Percentiles rank a stretch among this genome's conserved stretches.
These are phyloP conservation scores for Danio aesculapii DNA, from an alignment of 2,797 vertebrate species.

Conservation along the genomic window DNA sequence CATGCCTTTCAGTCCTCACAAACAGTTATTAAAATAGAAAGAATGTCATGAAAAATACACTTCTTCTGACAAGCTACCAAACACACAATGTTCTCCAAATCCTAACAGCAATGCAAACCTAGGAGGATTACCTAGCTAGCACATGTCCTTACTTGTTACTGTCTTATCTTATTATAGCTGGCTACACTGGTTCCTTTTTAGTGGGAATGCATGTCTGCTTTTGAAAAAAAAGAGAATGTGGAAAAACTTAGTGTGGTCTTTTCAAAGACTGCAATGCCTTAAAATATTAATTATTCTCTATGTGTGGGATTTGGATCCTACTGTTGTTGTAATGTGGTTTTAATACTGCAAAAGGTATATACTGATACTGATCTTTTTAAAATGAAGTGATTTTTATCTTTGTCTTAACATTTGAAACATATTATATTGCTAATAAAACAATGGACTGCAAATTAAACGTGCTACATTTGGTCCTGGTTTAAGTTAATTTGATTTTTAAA, in stretches of 20 bases:
- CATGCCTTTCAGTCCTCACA: constrained; percentile 5
- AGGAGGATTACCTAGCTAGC: constrained; percentile 6
- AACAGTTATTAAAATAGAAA: constrained; percentile 20
- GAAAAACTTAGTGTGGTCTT: not conserved
- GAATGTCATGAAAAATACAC: constrained; percentile 2
- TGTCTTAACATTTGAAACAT: not conserved
- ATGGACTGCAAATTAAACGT: no score
- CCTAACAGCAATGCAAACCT: not conserved
- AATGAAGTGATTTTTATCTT: not conserved
- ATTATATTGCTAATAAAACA: not conserved
- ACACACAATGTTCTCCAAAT: not conserved
- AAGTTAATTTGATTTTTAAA: no score
- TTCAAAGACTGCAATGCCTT: not conserved
- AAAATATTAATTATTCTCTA: no score
- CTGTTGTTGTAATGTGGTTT: no score
- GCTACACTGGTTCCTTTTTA: constrained; percentile 8
- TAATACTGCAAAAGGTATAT: no score
- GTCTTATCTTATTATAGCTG: constrained; percentile 8
- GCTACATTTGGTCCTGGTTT: no score
- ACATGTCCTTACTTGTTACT: constrained; percentile 35
- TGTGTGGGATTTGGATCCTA: no score
- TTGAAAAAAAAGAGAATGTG: not conserved
- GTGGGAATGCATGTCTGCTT: not conserved
- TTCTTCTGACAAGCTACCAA: constrained; percentile 1
- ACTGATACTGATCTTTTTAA: not conserved